Evolutionary conservation across 2,113 vertebrate species (phyloP).

Genomic region (Benthochromis sp.): DNA sequence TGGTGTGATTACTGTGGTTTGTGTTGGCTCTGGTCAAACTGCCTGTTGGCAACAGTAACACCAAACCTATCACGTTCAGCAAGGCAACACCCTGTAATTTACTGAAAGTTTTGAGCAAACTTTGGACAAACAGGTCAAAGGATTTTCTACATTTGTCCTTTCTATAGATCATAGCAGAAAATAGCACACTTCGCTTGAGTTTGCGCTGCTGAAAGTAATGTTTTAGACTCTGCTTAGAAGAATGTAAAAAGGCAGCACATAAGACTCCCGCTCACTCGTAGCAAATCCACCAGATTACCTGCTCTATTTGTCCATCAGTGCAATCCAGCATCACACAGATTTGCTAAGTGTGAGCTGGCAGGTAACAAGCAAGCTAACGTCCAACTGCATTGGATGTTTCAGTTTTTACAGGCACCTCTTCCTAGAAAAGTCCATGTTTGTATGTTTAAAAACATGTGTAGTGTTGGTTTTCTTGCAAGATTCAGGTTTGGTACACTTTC

Average conservation of each 20-base stretch:
- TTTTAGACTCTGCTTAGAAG: background rate
- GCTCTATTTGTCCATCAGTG: background rate
- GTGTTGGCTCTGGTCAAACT: background rate
- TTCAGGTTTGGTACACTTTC: background rate
- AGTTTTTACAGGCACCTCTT: accelerated
- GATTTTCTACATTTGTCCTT: background rate
- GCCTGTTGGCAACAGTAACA: background rate
- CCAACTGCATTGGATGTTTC: background rate
- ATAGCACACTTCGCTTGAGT: accelerated
- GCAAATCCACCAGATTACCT: background rate
- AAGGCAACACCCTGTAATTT: background rate
- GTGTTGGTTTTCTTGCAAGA: background rate
- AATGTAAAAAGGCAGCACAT: accelerated
- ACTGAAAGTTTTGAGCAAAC: background rate
- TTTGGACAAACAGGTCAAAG: accelerated
- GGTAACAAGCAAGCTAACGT: background rate
- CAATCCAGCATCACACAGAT: background rate
- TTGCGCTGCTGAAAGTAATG: background rate
- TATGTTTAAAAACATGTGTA: background rate
- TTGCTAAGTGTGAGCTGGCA: background rate
- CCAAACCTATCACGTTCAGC: accelerated
- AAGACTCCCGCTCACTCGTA: background rate
- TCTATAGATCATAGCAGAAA: background rate
- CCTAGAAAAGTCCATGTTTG: accelerated
- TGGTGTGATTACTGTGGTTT: background rate